These are phyloP conservation scores for Chrysemys picta DNA, from an alignment of 2,113 vertebrate species.

Conservation along the genomic window DNA sequence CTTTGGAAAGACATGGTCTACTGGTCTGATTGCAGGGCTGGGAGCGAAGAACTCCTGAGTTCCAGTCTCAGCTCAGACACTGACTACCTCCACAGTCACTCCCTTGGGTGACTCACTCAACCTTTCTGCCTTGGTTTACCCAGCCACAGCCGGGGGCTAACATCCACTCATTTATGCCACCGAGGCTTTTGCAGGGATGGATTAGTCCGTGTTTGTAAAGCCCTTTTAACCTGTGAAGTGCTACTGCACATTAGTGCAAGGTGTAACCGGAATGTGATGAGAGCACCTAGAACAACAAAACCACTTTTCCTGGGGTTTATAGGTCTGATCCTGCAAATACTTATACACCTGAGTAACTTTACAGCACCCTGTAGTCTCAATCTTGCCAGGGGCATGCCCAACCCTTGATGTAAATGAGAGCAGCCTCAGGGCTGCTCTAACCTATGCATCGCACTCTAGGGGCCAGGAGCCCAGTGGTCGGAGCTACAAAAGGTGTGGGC, in stretches of 20 bases:
- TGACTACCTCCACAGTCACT: background rate
- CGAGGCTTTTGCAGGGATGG: background rate
- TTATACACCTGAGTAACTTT: background rate
- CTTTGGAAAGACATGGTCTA: background rate
- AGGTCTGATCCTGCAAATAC: background rate
- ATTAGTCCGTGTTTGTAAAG: rapidly evolving
- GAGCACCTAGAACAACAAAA: background rate
- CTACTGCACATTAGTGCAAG: background rate
- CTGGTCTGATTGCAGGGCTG: background rate
- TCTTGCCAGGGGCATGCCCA: background rate
- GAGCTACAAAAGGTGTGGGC: background rate
- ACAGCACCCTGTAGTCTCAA: background rate
- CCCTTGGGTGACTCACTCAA: background rate
- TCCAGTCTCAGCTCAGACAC: background rate
- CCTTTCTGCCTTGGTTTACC: background rate
- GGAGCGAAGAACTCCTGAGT: background rate
- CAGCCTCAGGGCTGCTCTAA: background rate
- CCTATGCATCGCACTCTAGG: background rate
- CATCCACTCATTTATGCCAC: background rate
- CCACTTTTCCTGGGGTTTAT: background rate
- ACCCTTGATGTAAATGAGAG: background rate
- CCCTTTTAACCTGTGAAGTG: background rate
- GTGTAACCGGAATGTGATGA: background rate
- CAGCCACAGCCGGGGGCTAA: background rate
- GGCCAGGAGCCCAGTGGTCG: background rate